Base-by-base conservation (phyloP, 2,113 vertebrate species). In the Tragulus kanchil region DNA sequence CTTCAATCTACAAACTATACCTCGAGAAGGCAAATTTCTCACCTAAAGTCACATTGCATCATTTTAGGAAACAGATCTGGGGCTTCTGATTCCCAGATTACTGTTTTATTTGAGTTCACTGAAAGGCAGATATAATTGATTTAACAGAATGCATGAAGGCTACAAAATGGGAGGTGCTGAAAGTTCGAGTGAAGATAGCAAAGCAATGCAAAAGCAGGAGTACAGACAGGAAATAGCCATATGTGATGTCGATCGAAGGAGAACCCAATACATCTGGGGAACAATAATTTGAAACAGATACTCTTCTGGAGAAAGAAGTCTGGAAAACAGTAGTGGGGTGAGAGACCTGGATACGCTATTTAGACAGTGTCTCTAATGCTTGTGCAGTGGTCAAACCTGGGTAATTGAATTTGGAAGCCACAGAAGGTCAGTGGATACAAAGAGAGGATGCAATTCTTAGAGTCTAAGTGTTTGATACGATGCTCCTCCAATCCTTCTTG, bases 251-350 rank as follows among this genome's bases (percentile, higher is more conserved):
- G 36, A 93, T 73, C 59, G 36, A 36, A 36, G 9, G 45, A 65
- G 77, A 97, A 97, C 82, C 85, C 71, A 83, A 89, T 95, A 85
- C 90, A 94, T 94, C 95, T 97, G 96, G 95, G 81, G 64, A 95
- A 75, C 58, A 92, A 88, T 96, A 97, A 97, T 96, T 48, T 79
- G 87, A 97, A 97, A 85, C 94, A 97, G 94, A 95, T 87, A 92
- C 31, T 96, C 64, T 95, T 54, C 28, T 87, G 87, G 78, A 91
- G 81, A 94, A 91, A 95, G 56, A 79, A 69, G 42, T 94, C 85
- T 97, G 93, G 85, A 90, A 93, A 92, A 77, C 36, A 83, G 92
- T 65, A 25, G 21, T 88, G 5, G 0, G 3, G 84, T 56, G 67
- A 86, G 65, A 91, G 48, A 85, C 26, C 50, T 95, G 36, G 36